phyloP scores from a whole-genome alignment of 2,888 invertebrate species.

The Phaonia tiefii region DNA sequence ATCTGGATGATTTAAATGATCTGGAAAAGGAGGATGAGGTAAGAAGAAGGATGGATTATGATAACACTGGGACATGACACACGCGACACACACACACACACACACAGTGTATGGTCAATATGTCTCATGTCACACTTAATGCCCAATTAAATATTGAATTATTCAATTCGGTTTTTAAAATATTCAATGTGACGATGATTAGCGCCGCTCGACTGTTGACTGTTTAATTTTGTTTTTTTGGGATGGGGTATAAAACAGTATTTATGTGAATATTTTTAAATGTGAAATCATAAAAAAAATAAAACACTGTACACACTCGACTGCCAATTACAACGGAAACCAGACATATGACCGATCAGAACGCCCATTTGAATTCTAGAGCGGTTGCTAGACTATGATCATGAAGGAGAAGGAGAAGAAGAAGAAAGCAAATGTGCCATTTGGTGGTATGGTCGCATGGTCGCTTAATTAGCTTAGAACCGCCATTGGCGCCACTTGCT shows the following conservation, averaged over 20 bases:
- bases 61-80: not conserved
- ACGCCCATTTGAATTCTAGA: slow-evolving; percentile 42
- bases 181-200: not conserved
- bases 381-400: slow-evolving; percentile 10
- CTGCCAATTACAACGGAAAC: slow-evolving; percentile 38
- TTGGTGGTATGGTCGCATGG: slow-evolving; percentile 31
- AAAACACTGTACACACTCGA: slow-evolving; percentile 21
- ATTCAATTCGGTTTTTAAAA: not conserved
- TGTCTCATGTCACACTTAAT: slow-evolving; percentile 2
- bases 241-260: not conserved
- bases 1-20: slow-evolving; percentile 78
- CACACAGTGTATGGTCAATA: not conserved
- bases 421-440: slow-evolving; percentile 37
- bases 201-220: not conserved
- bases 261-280: slow-evolving; percentile 47
- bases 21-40: slow-evolving; percentile 79
- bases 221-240: not conserved
- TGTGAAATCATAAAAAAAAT: slow-evolving; percentile 56
- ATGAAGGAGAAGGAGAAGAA: no score
- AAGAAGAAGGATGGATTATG: slow-evolving; percentile 54
- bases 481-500: slow-evolving; percentile 59
- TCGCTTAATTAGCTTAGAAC: slow-evolving; percentile 61
- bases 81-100: not conserved
- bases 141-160: slow-evolving; percentile 12
- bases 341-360: slow-evolving; percentile 39